Conservation (phyloP, 2,113 vertebrate genomes). For the Hippocampus comes region DNA sequence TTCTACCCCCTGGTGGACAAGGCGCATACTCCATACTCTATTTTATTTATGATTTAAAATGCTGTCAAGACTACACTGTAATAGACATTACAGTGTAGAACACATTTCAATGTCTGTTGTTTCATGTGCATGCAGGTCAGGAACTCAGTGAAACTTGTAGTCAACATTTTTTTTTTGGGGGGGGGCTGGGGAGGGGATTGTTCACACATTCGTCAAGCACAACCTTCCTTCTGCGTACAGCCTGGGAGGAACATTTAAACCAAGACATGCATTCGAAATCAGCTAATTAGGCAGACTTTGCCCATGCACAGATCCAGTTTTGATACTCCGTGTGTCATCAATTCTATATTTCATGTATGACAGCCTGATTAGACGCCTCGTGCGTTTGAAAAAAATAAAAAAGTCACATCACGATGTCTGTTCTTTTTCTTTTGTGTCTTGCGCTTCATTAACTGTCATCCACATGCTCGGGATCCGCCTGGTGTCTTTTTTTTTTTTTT, state of each 20-base stretch:
- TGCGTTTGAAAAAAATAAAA: slow-evolving; percentile 9
- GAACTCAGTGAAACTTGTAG: background rate
- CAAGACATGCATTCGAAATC: background rate
- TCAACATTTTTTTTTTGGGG: background rate
- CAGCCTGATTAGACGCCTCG: slow-evolving; percentile 18
- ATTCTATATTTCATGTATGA: slow-evolving; percentile 2
- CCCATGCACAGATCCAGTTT: background rate
- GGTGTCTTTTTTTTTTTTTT: slow-evolving; percentile 54
- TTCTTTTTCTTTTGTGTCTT: slow-evolving; percentile 27
- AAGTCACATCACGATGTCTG: slow-evolving; percentile 11
- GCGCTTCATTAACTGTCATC: slow-evolving; percentile 44
- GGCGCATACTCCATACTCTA: too few relatives aligned
- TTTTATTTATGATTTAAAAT: too few relatives aligned
- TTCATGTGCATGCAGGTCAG: background rate
- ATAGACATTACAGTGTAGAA: background rate
- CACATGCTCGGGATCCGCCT: slow-evolving; percentile 49
- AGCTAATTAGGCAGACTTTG: slow-evolving; percentile 1
- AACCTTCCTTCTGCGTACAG: background rate
- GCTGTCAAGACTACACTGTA: background rate
- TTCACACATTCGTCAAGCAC: background rate
- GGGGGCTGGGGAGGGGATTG: background rate
- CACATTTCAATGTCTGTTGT: background rate
- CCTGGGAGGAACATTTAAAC: slow-evolving; percentile 2
- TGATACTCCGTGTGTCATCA: background rate
- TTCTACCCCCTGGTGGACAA: too few relatives aligned